These are phyloP conservation scores for Sinella curviseta DNA, from an alignment of 1,140 invertebrate species.

Conservation along the genomic window DNA sequence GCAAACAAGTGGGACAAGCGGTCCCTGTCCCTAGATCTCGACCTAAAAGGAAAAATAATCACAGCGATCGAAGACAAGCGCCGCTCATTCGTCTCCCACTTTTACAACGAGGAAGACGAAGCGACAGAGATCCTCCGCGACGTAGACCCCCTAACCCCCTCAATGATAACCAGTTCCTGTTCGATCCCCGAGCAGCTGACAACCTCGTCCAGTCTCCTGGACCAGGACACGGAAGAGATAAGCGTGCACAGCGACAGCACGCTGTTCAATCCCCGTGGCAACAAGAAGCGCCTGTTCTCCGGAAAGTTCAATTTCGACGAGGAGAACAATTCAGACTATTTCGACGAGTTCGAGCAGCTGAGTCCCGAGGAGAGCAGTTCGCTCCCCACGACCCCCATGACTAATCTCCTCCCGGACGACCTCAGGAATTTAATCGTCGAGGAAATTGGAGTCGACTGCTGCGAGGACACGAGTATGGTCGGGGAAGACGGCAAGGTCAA, in stretches of 20 bases:
- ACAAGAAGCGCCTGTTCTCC: neutral
- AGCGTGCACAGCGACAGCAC: neutral
- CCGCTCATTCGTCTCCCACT: constrained; percentile 45
- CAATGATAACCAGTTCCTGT: neutral
- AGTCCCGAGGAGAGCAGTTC: neutral
- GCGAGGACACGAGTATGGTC: neutral
- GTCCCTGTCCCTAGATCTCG: constrained; percentile 44
- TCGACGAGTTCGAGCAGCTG: neutral
- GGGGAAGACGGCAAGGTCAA: neutral
- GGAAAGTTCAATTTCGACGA: neutral
- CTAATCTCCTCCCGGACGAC: neutral
- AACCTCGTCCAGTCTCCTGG: neutral
- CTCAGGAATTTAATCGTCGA: neutral
- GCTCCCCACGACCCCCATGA: neutral
- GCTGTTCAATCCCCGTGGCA: neutral
- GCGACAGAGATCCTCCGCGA: neutral
- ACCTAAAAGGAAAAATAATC: constrained; percentile 47
- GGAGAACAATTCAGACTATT: neutral
- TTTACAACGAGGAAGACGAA: constrained; percentile 44
- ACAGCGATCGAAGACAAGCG: constrained; percentile 48
- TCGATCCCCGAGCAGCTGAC: constrained; percentile 16
- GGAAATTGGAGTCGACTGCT: constrained; percentile 17
- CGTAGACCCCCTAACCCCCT: neutral
- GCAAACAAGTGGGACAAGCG: constrained; percentile 45
- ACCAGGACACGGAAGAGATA: neutral